Base-by-base conservation (phyloP, 1,140 invertebrate species). In the Zaprionus ornatus region DNA sequence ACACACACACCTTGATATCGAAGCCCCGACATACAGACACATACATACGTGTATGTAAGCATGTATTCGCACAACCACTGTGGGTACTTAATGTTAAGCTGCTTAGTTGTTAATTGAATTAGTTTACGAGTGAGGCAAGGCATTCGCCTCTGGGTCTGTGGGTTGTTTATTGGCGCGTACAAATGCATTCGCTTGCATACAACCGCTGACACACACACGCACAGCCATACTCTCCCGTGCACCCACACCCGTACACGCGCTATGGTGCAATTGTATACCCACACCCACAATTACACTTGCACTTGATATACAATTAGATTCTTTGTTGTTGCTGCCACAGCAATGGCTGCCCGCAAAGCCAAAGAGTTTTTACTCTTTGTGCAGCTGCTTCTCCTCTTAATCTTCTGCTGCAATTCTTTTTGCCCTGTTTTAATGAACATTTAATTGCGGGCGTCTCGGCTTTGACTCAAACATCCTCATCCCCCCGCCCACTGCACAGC, bases 51-150 rank as follows among this genome's bases (percentile, higher is more conserved):
- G n/a, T 27, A 25, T 42, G 21, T 23, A 12, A 48, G 35, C 6
- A 32, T 61, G 17, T 7, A 25, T 21, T 29, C 13, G 29, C 45
- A 35, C 56, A 68, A 48, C 48, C 70, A 82, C 79, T 79, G 72
- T 35, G 78, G 61, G 76, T 74, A 85, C 78, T 90, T 90, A 70
- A 90, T 82, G 79, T 73, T 90, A 90, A 90, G 85, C 85, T 62
- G 85, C 86, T 90, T 90, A 90, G 72, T 85, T 74, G 85, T 82
- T 90, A 90, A 90, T 90, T 90, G 79, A 90, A 90, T 90, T 90
- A 90, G 85, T 90, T 90, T 90, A 77, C 81, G 84, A 90, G 76
- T 66, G 74, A 74, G 57, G 75, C 70, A 67, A 56, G 59, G 63
- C 69, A 29, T 74, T 76, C 76, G 85, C 74, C 68, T 61, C 40